Evolutionary conservation across 92 coral and sea anemone species (phyloP), one percentile per base, ranked within the genome.

Genomic region (Blastomussa wellsi): DNA sequence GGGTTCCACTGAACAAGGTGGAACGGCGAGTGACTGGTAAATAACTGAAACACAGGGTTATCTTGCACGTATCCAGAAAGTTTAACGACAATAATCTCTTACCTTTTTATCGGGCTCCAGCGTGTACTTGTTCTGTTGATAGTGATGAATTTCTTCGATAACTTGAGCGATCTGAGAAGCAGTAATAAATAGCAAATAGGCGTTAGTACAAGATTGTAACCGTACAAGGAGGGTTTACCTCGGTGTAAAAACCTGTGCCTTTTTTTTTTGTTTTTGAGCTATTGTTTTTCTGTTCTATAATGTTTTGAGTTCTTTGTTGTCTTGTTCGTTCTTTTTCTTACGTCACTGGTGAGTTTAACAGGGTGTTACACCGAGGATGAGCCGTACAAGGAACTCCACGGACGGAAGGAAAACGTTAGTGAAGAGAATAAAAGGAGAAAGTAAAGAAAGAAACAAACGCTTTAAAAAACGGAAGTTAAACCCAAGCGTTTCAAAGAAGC

Each of bases 121-220:
- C 20, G 90, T 77, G 88, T 94, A 94, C 36, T 89, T 90, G 31
- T 88, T 94, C 66, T 91, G 96, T 76, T 96, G 98, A 71, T 96
- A 96, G 64, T 92, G 96, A 32, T 97, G 98, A 35, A 96, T 96
- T 80, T 96, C 98, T 37, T 96, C 95, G 51, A 96, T 88, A 29
- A 96, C 98, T 86, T 92, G 98, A 2, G 98, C 98, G 83, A 96
- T 92, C 98, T 96, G 69, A 77, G 35, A 76, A 82, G 62, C 60
- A 41, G 24, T 14, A 74, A 60, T 77, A 11, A 74, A 32, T 55
- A 42, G 31, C n/a, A 42, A 73, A 41, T 19, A 38, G 48, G 35
- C 16, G 28, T 47, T 62, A 70, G 51, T 20, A 85, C 26, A 39
- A 78, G 1, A 49, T 22, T 11, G 47, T 15, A 12, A 51, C 67